Evolutionary conservation across 2,113 vertebrate species (phyloP).

Genomic region (Tyto alba): DNA sequence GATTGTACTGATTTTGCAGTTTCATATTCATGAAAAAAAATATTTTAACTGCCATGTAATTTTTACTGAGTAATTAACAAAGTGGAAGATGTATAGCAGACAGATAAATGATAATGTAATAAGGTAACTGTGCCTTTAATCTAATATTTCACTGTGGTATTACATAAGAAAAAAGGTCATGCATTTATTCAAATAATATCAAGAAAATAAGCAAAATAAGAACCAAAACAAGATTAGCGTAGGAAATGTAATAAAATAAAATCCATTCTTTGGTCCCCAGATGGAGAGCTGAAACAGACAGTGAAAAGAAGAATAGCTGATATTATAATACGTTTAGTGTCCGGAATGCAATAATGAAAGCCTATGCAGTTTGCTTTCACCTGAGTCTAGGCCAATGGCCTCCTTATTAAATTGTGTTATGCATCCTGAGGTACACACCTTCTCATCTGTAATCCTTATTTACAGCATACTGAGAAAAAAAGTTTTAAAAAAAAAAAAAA

Average conservation of each 20-base stretch:
- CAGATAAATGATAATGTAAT: not conserved
- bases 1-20: not conserved
- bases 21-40: not conserved
- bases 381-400: not conserved
- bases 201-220: not conserved
- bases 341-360: not conserved
- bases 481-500: not conserved
- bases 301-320: not conserved
- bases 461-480: not conserved
- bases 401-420: not conserved
- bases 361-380: not conserved
- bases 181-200: not conserved
- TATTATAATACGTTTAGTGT: not conserved
- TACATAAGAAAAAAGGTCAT: not conserved
- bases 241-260: not conserved
- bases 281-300: not conserved
- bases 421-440: not conserved
- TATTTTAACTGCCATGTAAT: not conserved
- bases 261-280: not conserved
- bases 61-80: not conserved
- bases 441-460: not conserved
- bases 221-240: not conserved
- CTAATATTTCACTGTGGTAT: not conserved
- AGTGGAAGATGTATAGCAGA: not conserved
- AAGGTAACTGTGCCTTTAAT: not conserved